These are phyloP conservation scores for Himalopsyche anomala DNA, from an alignment of 2,888 invertebrate genomes.

Conservation along the genomic window DNA sequence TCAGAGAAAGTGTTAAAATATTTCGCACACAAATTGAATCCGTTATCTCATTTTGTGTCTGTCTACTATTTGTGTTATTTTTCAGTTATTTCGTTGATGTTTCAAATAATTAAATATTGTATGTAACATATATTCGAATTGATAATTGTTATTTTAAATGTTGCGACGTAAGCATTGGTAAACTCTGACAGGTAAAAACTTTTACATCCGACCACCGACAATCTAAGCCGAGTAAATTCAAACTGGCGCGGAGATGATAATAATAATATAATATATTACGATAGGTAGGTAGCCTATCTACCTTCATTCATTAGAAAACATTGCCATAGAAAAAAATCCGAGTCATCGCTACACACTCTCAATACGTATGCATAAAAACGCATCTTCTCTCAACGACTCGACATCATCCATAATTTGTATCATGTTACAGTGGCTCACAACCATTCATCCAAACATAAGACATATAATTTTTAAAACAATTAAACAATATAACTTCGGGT, in stretches of 20 bases:
- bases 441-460: too few relatives aligned
- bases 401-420: not conserved
- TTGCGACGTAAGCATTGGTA: not conserved
- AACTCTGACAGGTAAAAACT: not conserved
- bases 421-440: not conserved
- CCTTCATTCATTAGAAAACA: conserved; percentile 38
- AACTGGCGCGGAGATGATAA: conserved; percentile 10
- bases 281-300: not conserved
- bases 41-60: too few relatives aligned
- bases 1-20: too few relatives aligned
- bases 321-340: not conserved
- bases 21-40: too few relatives aligned
- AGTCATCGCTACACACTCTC: not conserved
- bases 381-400: not conserved
- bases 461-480: too few relatives aligned
- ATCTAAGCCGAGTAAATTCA: not conserved
- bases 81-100: too few relatives aligned
- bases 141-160: too few relatives aligned
- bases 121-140: too few relatives aligned
- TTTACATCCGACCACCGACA: not conserved
- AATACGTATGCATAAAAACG: not conserved
- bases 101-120: too few relatives aligned
- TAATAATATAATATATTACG: too few relatives aligned
- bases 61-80: too few relatives aligned
- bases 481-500: too few relatives aligned